A percentile compares a stretch with the other conserved stretches of the same genome.
Conservation (phyloP, 2,888 invertebrate genomes). For the Sarcophaga carnaria region DNA sequence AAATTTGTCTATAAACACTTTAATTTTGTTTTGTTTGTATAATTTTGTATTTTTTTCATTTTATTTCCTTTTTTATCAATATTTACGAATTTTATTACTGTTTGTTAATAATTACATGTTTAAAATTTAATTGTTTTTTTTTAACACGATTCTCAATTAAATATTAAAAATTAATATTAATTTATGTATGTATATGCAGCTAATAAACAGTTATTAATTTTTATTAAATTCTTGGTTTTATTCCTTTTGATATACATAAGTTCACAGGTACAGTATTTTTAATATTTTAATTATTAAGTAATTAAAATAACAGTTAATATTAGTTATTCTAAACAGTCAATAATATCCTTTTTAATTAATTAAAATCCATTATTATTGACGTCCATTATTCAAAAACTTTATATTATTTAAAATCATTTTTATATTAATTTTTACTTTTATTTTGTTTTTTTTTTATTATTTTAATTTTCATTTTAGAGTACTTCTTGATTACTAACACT, state of each 20-base stretch:
- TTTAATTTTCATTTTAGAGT: constrained; percentile 28
- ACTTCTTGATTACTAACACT: too few species aligned
- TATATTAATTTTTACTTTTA: not conserved
- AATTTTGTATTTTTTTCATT: constrained; percentile 49
- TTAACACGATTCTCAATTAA: not conserved
- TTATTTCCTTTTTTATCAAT: constrained; percentile 16
- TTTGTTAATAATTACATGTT: not conserved
- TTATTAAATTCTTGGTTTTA: too few species aligned
- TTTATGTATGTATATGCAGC: too few species aligned
- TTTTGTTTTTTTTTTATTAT: constrained; percentile 27
- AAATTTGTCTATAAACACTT: constrained; percentile 5
- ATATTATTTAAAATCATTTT: not conserved
- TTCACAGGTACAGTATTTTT: too few species aligned
- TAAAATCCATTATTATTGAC: too few species aligned
- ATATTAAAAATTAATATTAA: not conserved
- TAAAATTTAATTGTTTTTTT: not conserved
- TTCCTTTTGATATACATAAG: too few species aligned
- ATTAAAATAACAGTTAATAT: too few species aligned
- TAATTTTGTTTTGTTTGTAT: constrained; percentile 5
- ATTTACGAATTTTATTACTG: not conserved
- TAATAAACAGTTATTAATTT: too few species aligned
- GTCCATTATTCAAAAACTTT: too few species aligned
- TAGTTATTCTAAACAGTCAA: not conserved
- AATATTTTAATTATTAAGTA: too few species aligned
- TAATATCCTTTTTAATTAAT: constrained; percentile 8